A percentile compares a stretch with the other conserved stretches of the same genome.
phyloP scores from a whole-genome alignment of 2,797 vertebrate species.

The Notamacropus eugenii region DNA sequence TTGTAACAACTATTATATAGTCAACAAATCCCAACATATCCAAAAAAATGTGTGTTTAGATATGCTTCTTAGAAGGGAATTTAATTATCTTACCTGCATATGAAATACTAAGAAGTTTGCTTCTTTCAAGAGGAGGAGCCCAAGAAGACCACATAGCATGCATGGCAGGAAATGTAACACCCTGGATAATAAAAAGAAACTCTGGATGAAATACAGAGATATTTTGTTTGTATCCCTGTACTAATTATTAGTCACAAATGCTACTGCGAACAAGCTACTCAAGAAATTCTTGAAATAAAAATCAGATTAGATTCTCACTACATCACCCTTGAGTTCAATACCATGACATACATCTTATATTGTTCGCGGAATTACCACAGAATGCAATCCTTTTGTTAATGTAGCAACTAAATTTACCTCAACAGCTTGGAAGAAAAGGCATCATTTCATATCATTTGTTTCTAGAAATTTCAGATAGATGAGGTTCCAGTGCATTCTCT shows the following conservation, averaged over 20 bases:
- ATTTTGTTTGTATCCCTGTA: conserved; percentile 23
- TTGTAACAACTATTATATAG: not conserved
- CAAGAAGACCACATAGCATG: conserved; percentile 98
- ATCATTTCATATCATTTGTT: not conserved
- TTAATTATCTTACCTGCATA: conserved; percentile 91
- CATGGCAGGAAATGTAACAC: conserved; percentile 98
- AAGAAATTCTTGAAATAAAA: conserved; percentile 7
- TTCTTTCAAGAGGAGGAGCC: conserved; percentile 98
- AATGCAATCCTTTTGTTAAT: conserved; percentile 39
- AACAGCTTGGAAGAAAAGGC: conserved; percentile 3
- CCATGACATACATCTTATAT: conserved; percentile 6
- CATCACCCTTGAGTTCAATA: not conserved
- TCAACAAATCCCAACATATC: not conserved
- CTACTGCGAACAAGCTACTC: conserved; percentile 14
- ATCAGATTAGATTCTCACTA: conserved; percentile 24
- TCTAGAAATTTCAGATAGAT: not conserved
- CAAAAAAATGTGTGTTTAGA: not conserved
- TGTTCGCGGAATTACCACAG: conserved; percentile 6
- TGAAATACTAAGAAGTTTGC: conserved; percentile 95
- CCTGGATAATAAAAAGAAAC: conserved; percentile 85
- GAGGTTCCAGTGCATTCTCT: not conserved
- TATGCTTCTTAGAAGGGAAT: conserved; percentile 35
- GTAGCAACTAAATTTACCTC: conserved; percentile 21
- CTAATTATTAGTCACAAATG: conserved; percentile 6
- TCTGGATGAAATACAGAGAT: conserved; percentile 61